Base-by-base conservation (phyloP, 1,140 invertebrate species). In the Zeugodacus cucurbitae region DNA sequence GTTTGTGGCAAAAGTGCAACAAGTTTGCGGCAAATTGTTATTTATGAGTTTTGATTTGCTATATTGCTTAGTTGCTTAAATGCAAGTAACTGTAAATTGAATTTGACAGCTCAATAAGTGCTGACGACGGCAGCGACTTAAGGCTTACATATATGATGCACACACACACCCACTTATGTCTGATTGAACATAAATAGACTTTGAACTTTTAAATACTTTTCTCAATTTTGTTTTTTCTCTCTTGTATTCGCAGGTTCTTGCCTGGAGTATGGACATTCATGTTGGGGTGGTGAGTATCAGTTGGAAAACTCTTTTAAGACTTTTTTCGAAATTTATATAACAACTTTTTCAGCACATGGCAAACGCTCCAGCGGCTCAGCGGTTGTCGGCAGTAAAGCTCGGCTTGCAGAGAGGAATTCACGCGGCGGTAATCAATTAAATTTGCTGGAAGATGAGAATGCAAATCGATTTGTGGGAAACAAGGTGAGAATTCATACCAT, bases 261-360 rank as follows among this genome's bases (percentile, higher is more conserved):
- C 59, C 64, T 93, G 90, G 92, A 93, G 91, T 93, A 93, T 89
- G 92, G 92, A 89, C 92, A 93, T 86, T 93, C 92, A 1, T 93
- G 92, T 87, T 93, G 92, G 92, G 92, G 92, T 82, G 92, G 92
- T 93, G 90, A 91, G 92, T 91, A 87, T 41, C 57, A 88, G 48
- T 17, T 54, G 48, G 48, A 54, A 54, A 54, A 26, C 37, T 26
- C 4, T 64, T 89, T 58, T 86, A 64, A 22, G 22, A 44, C 32
- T 86, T 89, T 82, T 54, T 86, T 67, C 59, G 57, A 26, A 70
- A 4, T 87, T 88, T 74, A 54, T 37, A 58, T 87, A 1, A 70
- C 14, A 22, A 59, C 62, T 44, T 11, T 20, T 54, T 22, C 78
- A 93, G 92, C 91, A 34, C 92, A 93, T 89, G 92, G 92, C 54